Conservation (phyloP, 2,888 invertebrate species). For the Thera obeliscata region DNA sequence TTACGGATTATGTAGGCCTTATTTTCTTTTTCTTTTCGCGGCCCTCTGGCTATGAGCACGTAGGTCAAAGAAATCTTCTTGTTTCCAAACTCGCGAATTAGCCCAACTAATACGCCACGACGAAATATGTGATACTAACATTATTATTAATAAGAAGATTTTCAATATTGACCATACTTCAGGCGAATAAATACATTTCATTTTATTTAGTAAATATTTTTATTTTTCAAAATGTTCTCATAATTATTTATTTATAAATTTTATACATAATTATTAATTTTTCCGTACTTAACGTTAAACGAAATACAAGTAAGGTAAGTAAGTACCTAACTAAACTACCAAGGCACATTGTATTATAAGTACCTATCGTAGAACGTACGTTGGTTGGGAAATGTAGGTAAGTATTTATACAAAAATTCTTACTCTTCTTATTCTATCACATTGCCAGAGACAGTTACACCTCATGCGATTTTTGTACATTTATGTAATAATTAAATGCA, state of each 20-base stretch:
- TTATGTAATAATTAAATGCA: conserved; percentile 76
- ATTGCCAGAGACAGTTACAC: conserved; percentile 64
- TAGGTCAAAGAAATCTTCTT: no score
- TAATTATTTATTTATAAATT: not conserved
- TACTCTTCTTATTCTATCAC: conserved; percentile 64
- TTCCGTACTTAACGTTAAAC: not conserved
- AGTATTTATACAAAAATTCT: not conserved
- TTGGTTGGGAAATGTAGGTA: not conserved
- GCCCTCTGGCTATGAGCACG: no score
- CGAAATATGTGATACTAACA: no score
- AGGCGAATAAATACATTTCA: no score
- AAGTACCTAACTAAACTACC: not conserved
- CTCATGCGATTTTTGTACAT: conserved; percentile 79
- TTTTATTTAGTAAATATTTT: not conserved
- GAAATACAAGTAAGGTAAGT: not conserved
- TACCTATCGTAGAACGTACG: no score
- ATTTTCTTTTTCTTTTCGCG: no score
- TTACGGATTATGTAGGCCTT: no score
- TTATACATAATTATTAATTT: not conserved
- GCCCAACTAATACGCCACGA: no score
- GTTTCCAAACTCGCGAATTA: no score
- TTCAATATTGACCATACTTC: no score
- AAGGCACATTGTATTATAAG: not conserved
- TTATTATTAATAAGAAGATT: no score
- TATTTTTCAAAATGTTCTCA: not conserved